A percentile compares a stretch with the other conserved stretches of the same genome.
phyloP scores from a whole-genome alignment of 2,888 invertebrate genomes.

The Pseudolycoriella hygida region DNA sequence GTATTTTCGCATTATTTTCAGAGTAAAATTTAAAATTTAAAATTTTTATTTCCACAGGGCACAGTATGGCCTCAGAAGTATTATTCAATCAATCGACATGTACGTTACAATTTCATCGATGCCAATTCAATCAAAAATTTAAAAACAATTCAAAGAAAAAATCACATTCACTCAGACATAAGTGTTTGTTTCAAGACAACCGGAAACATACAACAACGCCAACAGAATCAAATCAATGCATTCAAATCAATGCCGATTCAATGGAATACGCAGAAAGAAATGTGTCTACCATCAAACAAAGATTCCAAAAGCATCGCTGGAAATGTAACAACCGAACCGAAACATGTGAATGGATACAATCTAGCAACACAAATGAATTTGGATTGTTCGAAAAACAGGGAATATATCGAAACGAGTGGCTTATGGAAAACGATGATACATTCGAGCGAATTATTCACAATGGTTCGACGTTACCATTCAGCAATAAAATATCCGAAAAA shows the following conservation, averaged over 20 bases:
- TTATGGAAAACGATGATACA: neutral
- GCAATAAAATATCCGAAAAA: too few species aligned
- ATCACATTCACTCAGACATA: too few species aligned
- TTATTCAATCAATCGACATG: neutral
- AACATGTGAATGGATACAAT: neutral
- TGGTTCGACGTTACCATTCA: too few species aligned
- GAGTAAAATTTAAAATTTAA: too few species aligned
- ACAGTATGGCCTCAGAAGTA: constrained; percentile 2
- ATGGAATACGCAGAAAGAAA: neutral
- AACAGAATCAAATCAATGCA: neutral
- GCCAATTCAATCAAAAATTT: neutral
- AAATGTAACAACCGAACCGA: neutral
- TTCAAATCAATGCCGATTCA: neutral
- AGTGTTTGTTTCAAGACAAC: neutral
- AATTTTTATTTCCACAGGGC: neutral
- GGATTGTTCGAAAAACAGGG: neutral
- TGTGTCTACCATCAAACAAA: neutral
- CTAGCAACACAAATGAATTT: neutral
- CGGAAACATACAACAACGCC: neutral
- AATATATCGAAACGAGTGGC: neutral
- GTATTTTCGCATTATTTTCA: too few species aligned
- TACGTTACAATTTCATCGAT: neutral
- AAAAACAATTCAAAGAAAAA: neutral
- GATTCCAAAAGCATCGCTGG: constrained; percentile 3
- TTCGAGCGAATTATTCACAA: too few species aligned